phyloP scores from a whole-genome alignment of 2,797 vertebrate genomes.

The Eurystomus glaucurus region DNA sequence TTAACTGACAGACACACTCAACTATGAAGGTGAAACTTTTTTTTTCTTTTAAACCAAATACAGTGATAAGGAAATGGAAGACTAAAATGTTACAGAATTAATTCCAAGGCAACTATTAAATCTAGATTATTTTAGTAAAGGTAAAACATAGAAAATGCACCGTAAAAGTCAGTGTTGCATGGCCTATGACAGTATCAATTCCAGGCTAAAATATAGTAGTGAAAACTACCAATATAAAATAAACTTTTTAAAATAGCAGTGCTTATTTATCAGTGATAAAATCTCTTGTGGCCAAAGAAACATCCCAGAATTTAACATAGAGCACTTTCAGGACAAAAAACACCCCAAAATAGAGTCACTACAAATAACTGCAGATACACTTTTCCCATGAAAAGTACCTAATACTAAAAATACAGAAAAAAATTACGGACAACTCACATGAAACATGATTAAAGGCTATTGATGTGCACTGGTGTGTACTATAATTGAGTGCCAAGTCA shows the following conservation, averaged over 20 bases:
- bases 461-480: neutral
- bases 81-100: neutral
- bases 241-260: neutral
- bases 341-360: neutral
- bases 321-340: neutral
- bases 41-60: neutral
- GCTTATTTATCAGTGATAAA: neutral
- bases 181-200: neutral
- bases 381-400: neutral
- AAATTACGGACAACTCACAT: neutral
- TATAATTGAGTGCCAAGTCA: neutral
- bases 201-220: neutral
- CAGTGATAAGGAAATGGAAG: neutral
- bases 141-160: neutral
- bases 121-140: neutral
- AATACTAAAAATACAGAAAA: neutral
- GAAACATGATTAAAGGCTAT: neutral
- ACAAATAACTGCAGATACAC: neutral
- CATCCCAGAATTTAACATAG: neutral
- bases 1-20: constrained; percentile 15
- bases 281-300: neutral
- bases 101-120: neutral
- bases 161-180: neutral
- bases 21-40: neutral
- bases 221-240: neutral